Percentiles rank a stretch among this genome's conserved stretches.
These are phyloP conservation scores for Hexactinellida sp. DNA, from an alignment of 37 sponge, comb jelly and placozoan genomes.

Conservation along the genomic window DNA sequence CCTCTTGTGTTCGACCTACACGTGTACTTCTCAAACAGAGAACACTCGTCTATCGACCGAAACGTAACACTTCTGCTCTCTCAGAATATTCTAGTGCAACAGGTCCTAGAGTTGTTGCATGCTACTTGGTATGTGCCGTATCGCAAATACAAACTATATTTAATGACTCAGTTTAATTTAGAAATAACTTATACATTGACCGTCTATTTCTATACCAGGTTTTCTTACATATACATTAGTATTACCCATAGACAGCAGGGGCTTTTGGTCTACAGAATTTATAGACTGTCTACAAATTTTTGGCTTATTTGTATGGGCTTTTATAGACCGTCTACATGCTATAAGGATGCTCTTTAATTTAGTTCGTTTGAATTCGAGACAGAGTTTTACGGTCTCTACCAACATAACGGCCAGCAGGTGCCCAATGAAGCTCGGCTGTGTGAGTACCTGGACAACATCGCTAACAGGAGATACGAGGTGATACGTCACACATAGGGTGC, in stretches of 20 bases:
- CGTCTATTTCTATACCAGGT: too few relatives aligned
- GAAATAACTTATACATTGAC: too few relatives aligned
- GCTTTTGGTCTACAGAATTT: too few relatives aligned
- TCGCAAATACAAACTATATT: background rate
- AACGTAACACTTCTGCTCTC: constrained; percentile 38
- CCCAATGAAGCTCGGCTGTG: constrained; percentile 44
- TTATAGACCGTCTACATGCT: background rate
- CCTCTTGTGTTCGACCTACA: constrained; percentile 59
- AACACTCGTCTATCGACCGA: constrained; percentile 23
- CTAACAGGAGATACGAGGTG: constrained; percentile 37
- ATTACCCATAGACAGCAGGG: too few relatives aligned
- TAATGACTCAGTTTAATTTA: too few relatives aligned
- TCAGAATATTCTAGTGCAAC: constrained; percentile 41
- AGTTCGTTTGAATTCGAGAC: constrained; percentile 79
- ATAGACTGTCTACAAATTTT: too few relatives aligned
- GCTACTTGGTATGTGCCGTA: constrained; percentile 39
- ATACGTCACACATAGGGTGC: too few relatives aligned
- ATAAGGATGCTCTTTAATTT: constrained; percentile 16
- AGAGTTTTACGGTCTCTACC: constrained; percentile 67
- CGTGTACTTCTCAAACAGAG: constrained; percentile 19
- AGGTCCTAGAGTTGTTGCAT: constrained; percentile 48
- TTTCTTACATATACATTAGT: too few relatives aligned
- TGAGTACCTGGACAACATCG: constrained; percentile 54
- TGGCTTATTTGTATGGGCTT: background rate
- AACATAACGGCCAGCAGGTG: constrained; percentile 54